Evolutionary conservation across 1,140 invertebrate genomes (phyloP), one percentile per base, ranked within the genome.

Genomic region (Camponotus vicinus): DNA sequence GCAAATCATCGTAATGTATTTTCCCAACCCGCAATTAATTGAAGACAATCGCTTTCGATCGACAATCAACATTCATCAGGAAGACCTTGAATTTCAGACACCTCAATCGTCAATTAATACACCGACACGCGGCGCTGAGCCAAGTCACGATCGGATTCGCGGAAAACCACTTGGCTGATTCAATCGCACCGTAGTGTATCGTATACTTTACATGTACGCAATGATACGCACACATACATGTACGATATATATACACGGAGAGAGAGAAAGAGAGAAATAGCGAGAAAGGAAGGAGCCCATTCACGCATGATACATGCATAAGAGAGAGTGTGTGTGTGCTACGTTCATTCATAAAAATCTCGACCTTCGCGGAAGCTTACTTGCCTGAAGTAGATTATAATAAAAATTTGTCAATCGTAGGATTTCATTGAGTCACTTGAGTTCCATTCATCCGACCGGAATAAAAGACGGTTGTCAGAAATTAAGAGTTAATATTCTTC

Each of bases 311-410:
- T 79, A 82, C 89, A 88, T 70, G 75, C 64, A 42, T 52, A 52
- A 52, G 4, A 15, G 13, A 49, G 45, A 13, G 3, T 59, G 32
- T 76, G 45, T 76, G 45, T 37, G 11, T 27, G n/a, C 7, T 79
- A 80, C 86, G 89, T 90, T 91, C 90, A 91, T 91, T 91, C 90
- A 91, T 88, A 91, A 90, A 91, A 91, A 87, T 89, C 87, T 7
- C 32, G 34, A n/a, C 11, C 59, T 91, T 88, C 89, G 18, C 13
- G 57, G 86, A 91, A 91, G 71, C 42, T 49, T 49, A 63, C 42
- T 66, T 45, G 45, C 27, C 42, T 40, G 45, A 13, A 57, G 34
- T 49, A 8, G 75, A 85, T 89, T 79, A 66, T 70, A 77, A 27
- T 27, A 27, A 27, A 86, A 66, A 90, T 80, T 88, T 55, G 49